phyloP scores from a whole-genome alignment of 1,140 invertebrate genomes.

The Liolophura sinensis region DNA sequence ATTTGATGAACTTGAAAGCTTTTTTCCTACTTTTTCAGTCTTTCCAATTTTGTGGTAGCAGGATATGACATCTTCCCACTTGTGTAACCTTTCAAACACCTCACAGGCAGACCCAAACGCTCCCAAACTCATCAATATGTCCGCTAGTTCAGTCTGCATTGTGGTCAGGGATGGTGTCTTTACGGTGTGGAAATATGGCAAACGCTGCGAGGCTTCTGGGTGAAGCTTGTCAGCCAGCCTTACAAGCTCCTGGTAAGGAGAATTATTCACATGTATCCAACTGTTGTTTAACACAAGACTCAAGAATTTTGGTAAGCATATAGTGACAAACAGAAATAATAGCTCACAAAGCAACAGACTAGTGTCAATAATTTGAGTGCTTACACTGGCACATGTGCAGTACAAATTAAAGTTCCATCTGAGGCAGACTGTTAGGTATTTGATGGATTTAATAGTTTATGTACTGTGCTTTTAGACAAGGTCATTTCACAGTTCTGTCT shows the following conservation, averaged over 20 bases:
- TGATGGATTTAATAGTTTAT: too few relatives aligned
- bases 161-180: constrained; percentile 73
- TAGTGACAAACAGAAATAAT: too few relatives aligned
- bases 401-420: too few relatives aligned
- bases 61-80: constrained; percentile 92
- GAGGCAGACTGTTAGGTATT: too few relatives aligned
- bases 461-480: too few relatives aligned
- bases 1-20: not conserved
- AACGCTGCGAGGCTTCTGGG: constrained; percentile 58
- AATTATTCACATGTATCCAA: too few relatives aligned
- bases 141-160: constrained; percentile 75
- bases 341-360: too few relatives aligned
- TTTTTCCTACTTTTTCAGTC: constrained; percentile 72
- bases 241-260: constrained; percentile 67
- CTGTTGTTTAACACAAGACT: too few relatives aligned
- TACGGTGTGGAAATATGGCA: constrained; percentile 61
- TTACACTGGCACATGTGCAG: too few relatives aligned
- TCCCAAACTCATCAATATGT: constrained; percentile 78
- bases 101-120: constrained; percentile 84
- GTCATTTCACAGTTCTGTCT: too few relatives aligned
- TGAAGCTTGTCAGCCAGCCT: constrained; percentile 62
- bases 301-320: too few relatives aligned
- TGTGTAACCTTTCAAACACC: constrained; percentile 75
- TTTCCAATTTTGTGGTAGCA: constrained; percentile 86
- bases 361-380: too few relatives aligned